Percentiles rank a stretch among this genome's conserved stretches.
Conservation (phyloP, 1,140 invertebrate species). For the Pseudobourletiella spinata region DNA sequence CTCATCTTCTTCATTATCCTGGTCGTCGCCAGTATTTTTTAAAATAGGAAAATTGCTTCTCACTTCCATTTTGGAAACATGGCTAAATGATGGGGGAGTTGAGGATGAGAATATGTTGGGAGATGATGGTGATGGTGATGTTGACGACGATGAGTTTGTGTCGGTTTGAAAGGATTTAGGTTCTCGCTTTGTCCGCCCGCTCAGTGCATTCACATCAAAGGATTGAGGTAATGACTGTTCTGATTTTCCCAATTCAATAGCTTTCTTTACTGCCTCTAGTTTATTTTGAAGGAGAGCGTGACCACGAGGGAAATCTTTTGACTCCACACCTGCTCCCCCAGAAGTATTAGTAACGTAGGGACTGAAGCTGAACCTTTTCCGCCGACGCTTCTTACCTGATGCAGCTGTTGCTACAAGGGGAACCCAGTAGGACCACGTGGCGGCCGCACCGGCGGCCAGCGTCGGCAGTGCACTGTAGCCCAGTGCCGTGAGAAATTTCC, state of each 20-base stretch:
- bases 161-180: conserved; percentile 13
- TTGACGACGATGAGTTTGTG: conserved; percentile 18
- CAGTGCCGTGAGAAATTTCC: conserved; percentile 28
- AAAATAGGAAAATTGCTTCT: background rate
- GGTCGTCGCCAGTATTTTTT: background rate
- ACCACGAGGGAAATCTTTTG: background rate
- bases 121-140: background rate
- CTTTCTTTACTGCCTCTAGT: background rate
- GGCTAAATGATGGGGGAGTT: background rate
- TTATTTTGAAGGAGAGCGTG: background rate
- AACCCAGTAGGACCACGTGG: conserved; percentile 35
- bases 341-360: too few relatives aligned
- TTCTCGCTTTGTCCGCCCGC: background rate
- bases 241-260: background rate
- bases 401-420: conserved; percentile 21
- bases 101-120: background rate
- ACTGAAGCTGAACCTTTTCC: too few relatives aligned
- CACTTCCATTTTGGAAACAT: background rate
- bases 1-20: background rate
- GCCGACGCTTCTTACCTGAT: background rate
- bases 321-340: too few relatives aligned
- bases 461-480: conserved; percentile 34
- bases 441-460: conserved; percentile 33
- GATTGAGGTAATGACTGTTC: too few relatives aligned
- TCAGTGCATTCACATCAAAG: background rate